A percentile compares a stretch with the other conserved stretches of the same genome.
phyloP scores from a whole-genome alignment of 1,140 invertebrate genomes.

The Samia ricini region DNA sequence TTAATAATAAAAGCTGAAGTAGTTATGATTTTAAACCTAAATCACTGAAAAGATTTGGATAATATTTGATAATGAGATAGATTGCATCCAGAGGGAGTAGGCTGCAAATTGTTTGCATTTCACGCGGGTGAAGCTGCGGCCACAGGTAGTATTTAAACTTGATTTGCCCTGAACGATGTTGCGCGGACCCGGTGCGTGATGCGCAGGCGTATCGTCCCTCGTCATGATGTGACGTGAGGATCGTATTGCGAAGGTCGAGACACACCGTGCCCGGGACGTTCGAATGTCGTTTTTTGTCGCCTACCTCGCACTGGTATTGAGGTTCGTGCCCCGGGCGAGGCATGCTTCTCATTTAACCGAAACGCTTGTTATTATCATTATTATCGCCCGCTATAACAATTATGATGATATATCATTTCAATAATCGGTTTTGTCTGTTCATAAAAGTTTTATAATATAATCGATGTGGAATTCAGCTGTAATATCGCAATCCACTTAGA shows the following conservation, averaged over 20 bases:
- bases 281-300: conserved; percentile 43
- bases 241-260: conserved; percentile 30
- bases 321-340: conserved; percentile 15
- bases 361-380: background rate
- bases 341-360: conserved; percentile 6
- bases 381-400: background rate
- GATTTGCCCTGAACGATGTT: background rate
- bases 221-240: no score
- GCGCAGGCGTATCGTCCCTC: conserved; percentile 27
- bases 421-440: conserved; percentile 5
- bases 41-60: no score
- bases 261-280: conserved; percentile 32
- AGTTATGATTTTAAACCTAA: no score
- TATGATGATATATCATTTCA: background rate
- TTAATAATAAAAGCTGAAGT: no score
- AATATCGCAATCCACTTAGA: background rate
- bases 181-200: conserved; percentile 10
- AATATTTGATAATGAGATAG: no score
- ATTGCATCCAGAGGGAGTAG: no score
- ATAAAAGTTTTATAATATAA: background rate
- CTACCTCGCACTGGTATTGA: conserved; percentile 10
- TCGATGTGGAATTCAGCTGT: background rate
- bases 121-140: no score
- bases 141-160: background rate
- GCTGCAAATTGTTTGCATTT: no score